These are phyloP conservation scores for Ichneumon xanthorius DNA, from an alignment of 2,888 invertebrate genomes.

Conservation along the genomic window DNA sequence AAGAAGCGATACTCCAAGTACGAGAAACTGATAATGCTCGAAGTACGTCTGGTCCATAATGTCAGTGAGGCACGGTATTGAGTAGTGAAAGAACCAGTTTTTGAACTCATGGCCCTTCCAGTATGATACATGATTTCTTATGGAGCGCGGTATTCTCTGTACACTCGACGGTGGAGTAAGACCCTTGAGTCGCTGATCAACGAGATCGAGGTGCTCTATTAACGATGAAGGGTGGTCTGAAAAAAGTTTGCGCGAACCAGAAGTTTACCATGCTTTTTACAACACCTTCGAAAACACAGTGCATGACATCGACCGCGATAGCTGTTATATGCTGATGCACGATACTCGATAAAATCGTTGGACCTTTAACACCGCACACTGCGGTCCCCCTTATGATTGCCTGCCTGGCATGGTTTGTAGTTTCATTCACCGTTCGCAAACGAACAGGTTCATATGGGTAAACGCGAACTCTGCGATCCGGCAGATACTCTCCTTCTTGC, in stretches of 20 bases:
- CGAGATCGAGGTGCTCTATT: neutral
- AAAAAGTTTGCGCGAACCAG: slow-evolving; percentile 55
- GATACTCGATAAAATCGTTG: slow-evolving; percentile 57
- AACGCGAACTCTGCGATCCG: slow-evolving; percentile 27
- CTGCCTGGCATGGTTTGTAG: slow-evolving; percentile 36
- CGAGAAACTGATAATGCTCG: slow-evolving; percentile 52
- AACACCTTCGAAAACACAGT: slow-evolving; percentile 62
- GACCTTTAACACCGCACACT: slow-evolving; percentile 64
- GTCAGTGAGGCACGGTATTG: slow-evolving; percentile 29
- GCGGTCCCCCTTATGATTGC: slow-evolving; percentile 39
- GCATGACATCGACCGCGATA: slow-evolving; percentile 44
- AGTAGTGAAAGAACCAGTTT: slow-evolving; percentile 61
- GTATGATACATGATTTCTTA: slow-evolving; percentile 51
- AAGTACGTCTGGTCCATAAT: slow-evolving; percentile 46
- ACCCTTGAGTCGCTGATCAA: slow-evolving; percentile 38
- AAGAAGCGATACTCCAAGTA: slow-evolving; percentile 53
- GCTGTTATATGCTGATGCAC: slow-evolving; percentile 50
- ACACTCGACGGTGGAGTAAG: slow-evolving; percentile 53
- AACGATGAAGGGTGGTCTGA: slow-evolving; percentile 47
- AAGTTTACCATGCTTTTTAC: slow-evolving; percentile 46
- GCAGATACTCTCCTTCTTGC: slow-evolving; percentile 27
- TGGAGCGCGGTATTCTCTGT: slow-evolving; percentile 51
- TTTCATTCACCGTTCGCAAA: slow-evolving; percentile 56
- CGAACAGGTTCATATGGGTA: slow-evolving; percentile 54
- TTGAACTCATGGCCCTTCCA: slow-evolving; percentile 64